A percentile compares a stretch with the other conserved stretches of the same genome.
Evolutionary conservation across 2,797 vertebrate species (phyloP).

Genomic region (Arrhamphus sclerolepis): DNA sequence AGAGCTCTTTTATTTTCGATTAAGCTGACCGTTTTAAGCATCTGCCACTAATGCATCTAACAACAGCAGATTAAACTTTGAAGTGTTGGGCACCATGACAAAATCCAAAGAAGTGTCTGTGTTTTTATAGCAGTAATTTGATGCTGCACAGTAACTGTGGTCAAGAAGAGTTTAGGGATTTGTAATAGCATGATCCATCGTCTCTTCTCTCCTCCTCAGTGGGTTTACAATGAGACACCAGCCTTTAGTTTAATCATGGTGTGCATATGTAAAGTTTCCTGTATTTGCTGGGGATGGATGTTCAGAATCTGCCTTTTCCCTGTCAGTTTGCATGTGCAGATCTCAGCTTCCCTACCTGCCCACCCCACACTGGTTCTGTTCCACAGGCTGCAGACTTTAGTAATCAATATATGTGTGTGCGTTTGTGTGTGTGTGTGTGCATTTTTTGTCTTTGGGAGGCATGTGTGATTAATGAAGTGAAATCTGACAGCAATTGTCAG

Average conservation of each 20-base stretch:
- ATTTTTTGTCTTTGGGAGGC: background rate
- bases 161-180: slow-evolving; percentile 5
- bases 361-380: slow-evolving; percentile 44
- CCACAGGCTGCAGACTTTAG: slow-evolving; percentile 56
- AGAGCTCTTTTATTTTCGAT: slow-evolving; percentile 25
- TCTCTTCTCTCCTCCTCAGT: slow-evolving; percentile 1
- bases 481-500: slow-evolving; percentile 69
- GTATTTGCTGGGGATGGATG: slow-evolving; percentile 3
- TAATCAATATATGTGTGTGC: slow-evolving; percentile 57
- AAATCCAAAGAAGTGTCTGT: slow-evolving; percentile 19
- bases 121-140: slow-evolving; percentile 29
- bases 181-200: slow-evolving; percentile 23
- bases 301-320: slow-evolving; percentile 29
- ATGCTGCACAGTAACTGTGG: slow-evolving; percentile 26
- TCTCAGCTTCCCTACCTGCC: slow-evolving; percentile 13
- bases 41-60: slow-evolving; percentile 17
- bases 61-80: slow-evolving; percentile 30
- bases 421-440: slow-evolving; percentile 23
- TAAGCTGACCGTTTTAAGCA: slow-evolving; percentile 32
- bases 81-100: slow-evolving; percentile 18
- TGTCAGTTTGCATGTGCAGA: slow-evolving; percentile 10
- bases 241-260: slow-evolving; percentile 22
- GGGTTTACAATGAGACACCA: slow-evolving; percentile 20
- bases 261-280: background rate
- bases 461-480: slow-evolving; percentile 54